These are phyloP conservation scores for Peromyscus californicus DNA, from an alignment of 2,113 vertebrate genomes.

Conservation along the genomic window DNA sequence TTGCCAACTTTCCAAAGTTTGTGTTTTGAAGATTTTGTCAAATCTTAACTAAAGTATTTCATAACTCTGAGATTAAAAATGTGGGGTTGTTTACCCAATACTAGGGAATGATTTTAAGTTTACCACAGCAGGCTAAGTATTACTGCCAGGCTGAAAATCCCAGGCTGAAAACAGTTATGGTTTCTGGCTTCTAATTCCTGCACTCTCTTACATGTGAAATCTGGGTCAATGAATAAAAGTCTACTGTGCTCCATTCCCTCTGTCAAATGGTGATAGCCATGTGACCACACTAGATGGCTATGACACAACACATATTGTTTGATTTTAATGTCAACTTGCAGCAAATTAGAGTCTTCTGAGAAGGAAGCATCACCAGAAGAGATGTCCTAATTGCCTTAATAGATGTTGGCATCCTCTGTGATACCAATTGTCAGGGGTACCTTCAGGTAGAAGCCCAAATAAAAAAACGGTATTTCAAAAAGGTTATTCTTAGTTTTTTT, in stretches of 20 bases:
- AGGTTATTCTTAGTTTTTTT: background rate
- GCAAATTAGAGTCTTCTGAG: background rate
- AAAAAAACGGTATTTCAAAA: background rate
- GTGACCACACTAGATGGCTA: background rate
- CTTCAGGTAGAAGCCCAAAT: too few relatives aligned
- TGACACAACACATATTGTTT: background rate
- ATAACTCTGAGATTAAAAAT: background rate
- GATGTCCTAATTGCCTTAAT: background rate
- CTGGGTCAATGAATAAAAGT: background rate
- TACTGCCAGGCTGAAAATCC: background rate
- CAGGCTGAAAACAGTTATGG: background rate
- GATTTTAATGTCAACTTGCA: background rate
- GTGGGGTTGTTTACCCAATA: background rate
- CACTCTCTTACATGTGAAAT: background rate
- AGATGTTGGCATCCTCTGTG: background rate
- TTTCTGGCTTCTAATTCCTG: background rate
- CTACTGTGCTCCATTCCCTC: background rate
- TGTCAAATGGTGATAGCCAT: background rate
- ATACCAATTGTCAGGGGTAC: background rate
- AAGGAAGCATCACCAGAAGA: background rate
- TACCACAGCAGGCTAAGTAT: background rate
- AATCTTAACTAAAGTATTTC: background rate
- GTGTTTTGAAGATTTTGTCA: slow-evolving; percentile 18
- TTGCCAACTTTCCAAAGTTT: background rate
- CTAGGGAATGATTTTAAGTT: background rate